Evolutionary conservation across 92 coral and sea anemone genomes (phyloP).

Genomic region (Porites rus): DNA sequence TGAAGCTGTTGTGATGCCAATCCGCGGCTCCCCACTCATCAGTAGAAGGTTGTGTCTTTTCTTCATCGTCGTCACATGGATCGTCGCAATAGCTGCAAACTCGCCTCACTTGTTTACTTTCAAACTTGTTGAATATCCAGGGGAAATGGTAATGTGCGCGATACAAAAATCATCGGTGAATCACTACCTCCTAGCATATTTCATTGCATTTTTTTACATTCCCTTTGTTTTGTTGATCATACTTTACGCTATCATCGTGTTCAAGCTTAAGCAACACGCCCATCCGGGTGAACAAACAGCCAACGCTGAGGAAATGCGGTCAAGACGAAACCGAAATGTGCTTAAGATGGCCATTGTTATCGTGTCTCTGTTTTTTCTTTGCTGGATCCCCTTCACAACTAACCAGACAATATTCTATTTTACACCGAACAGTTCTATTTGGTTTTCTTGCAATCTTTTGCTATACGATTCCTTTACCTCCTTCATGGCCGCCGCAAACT

Average conservation of each 20-base stretch:
- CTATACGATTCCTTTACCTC: background rate
- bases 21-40: background rate
- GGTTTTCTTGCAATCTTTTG: background rate
- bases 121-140: background rate
- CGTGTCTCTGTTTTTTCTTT: background rate
- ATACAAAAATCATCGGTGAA: background rate
- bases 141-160: background rate
- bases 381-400: background rate
- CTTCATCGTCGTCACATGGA: background rate
- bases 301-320: background rate
- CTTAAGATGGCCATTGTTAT: background rate
- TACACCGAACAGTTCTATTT: background rate
- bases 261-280: slow-evolving; percentile 1
- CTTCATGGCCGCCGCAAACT: slow-evolving; percentile 42
- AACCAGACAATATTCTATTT: background rate
- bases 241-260: background rate
- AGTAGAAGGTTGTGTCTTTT: background rate
- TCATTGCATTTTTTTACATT: background rate
- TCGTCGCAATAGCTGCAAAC: background rate
- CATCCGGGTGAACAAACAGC: slow-evolving; percentile 4
- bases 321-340: background rate
- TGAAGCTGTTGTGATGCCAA: background rate
- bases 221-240: background rate
- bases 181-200: background rate
- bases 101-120: background rate